phyloP scores from a whole-genome alignment of 2,113 vertebrate species.

The Cephalopterus ornatus region DNA sequence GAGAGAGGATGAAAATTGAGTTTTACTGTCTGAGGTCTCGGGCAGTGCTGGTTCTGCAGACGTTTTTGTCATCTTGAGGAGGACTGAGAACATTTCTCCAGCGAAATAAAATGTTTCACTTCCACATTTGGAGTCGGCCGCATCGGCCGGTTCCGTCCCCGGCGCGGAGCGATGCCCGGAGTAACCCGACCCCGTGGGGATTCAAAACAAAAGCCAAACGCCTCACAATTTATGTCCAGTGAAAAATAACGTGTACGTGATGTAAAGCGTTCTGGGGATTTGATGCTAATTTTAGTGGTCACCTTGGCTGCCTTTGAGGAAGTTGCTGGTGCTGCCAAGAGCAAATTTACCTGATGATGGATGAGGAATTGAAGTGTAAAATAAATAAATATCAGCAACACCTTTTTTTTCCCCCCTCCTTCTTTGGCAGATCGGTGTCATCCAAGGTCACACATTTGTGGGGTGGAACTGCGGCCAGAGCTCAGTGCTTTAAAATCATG shows the following conservation, averaged over 20 bases:
- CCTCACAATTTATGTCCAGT: not conserved
- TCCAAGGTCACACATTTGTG: constrained; percentile 40
- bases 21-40: not conserved
- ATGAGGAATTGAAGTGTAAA: constrained; percentile 6
- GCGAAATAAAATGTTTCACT: not conserved
- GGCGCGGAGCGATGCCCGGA: fast-evolving
- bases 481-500: not conserved
- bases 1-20: not conserved
- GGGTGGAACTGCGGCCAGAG: not conserved
- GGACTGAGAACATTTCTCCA: not conserved
- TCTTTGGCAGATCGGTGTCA: constrained; percentile 13
- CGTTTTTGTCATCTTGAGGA: not conserved
- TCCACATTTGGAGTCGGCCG: not conserved
- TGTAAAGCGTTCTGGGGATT: not conserved
- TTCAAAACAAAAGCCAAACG: not conserved
- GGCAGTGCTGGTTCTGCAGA: not conserved
- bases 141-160: not conserved
- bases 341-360: constrained; percentile 30
- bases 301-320: constrained; percentile 27
- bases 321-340: constrained; percentile 37
- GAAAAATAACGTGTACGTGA: not conserved
- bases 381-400: constrained; percentile 48
- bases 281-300: constrained; percentile 47
- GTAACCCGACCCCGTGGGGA: not conserved
- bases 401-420: not conserved